phyloP scores from a whole-genome alignment of 2,113 vertebrate genomes.

The Gadus macrocephalus region DNA sequence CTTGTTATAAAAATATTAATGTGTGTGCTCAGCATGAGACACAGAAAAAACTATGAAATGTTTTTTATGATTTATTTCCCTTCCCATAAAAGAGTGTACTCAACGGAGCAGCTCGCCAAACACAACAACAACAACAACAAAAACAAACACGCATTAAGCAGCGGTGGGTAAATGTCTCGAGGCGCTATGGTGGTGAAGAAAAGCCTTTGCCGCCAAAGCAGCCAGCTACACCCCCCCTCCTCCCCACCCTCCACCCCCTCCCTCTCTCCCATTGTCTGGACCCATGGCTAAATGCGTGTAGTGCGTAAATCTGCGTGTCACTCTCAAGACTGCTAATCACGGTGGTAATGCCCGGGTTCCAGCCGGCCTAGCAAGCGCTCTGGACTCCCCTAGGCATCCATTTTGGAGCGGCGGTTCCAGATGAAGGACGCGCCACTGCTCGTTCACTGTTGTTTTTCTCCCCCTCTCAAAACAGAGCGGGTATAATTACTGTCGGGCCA shows the following conservation, averaged over 20 bases:
- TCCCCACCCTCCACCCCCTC: too few species aligned
- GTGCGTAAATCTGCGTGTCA: conserved; percentile 37
- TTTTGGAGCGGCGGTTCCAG: conserved; percentile 53
- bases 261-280: conserved; percentile 27
- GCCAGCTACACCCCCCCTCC: too few species aligned
- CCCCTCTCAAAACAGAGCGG: conserved; percentile 59
- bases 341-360: conserved; percentile 31
- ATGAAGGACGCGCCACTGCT: conserved; percentile 59
- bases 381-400: conserved; percentile 52
- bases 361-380: conserved; percentile 34
- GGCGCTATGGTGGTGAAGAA: neutral
- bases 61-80: too few species aligned
- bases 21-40: too few species aligned
- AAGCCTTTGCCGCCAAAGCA: too few species aligned
- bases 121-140: neutral
- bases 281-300: conserved; percentile 40
- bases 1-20: too few species aligned
- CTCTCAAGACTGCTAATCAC: conserved; percentile 51
- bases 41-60: too few species aligned
- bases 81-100: too few species aligned
- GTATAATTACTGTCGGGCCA: conserved; percentile 70
- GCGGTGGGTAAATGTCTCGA: neutral
- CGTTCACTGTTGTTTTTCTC: conserved; percentile 63
- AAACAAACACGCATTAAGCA: neutral
- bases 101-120: too few species aligned